A percentile compares a stretch with the other conserved stretches of the same genome.
These are phyloP conservation scores for Henicopernis longicauda DNA, from an alignment of 2,113 vertebrate genomes.

Conservation along the genomic window DNA sequence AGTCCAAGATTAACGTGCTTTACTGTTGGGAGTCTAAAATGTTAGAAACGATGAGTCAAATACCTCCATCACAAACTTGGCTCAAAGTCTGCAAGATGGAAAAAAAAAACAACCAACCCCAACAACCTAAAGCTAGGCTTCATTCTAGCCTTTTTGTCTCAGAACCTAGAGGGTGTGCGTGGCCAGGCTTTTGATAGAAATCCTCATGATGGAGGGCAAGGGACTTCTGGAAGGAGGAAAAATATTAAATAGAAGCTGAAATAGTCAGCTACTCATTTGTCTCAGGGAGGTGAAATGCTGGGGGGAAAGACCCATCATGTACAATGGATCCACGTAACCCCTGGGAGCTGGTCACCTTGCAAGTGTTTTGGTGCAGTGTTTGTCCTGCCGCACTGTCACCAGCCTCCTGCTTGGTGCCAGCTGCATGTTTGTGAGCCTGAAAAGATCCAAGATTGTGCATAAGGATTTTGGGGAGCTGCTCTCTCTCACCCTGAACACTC, in stretches of 20 bases:
- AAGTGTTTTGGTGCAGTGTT: neutral
- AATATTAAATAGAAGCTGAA: neutral
- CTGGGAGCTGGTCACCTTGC: neutral
- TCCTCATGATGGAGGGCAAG: neutral
- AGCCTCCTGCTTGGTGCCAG: neutral
- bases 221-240: neutral
- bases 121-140: neutral
- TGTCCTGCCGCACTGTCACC: accelerated
- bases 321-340: too few species aligned
- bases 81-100: neutral
- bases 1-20: neutral
- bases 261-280: neutral
- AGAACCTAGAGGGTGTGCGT: neutral
- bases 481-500: neutral
- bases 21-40: constrained; percentile 3
- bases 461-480: neutral
- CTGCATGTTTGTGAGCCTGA: neutral
- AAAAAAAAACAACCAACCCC: neutral
- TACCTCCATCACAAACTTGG: neutral
- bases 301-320: neutral
- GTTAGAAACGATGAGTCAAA: constrained; percentile 41
- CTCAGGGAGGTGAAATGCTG: neutral
- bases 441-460: neutral
- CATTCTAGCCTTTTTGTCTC: neutral
- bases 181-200: neutral